Evolutionary conservation across 2,113 vertebrate genomes (phyloP).

Genomic region (Cyanoderma ruficeps): DNA sequence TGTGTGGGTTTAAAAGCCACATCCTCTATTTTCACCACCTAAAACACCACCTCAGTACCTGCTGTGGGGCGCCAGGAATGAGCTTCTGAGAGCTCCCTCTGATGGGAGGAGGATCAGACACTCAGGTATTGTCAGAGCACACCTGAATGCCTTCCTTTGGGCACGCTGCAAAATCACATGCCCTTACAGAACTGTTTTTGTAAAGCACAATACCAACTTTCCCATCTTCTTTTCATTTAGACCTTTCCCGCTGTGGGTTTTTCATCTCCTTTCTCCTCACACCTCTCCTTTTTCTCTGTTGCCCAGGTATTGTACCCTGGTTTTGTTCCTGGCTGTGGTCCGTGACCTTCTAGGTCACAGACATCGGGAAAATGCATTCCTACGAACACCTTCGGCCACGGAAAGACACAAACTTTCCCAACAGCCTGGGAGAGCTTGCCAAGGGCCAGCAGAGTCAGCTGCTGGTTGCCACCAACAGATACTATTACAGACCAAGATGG

Average conservation of each 20-base stretch:
- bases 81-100: neutral
- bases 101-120: neutral
- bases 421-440: neutral
- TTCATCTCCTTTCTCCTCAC: neutral
- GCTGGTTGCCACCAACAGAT: neutral
- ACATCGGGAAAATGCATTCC: neutral
- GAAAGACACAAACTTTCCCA: neutral
- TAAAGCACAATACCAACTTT: neutral
- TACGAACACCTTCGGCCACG: neutral
- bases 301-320: neutral
- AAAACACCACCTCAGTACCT: neutral
- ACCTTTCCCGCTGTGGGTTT: neutral
- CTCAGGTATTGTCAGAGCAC: neutral
- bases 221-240: neutral
- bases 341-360: neutral
- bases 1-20: neutral
- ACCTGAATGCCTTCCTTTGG: neutral
- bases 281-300: neutral
- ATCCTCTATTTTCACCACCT: neutral
- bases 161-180: neutral
- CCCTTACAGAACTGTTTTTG: neutral
- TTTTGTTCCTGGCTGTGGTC: rapidly evolving
- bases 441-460: neutral
- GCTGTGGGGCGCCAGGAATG: neutral
- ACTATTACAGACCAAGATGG: neutral